phyloP scores from a whole-genome alignment of 2,797 vertebrate species.

The Coregonus ussuriensis region DNA sequence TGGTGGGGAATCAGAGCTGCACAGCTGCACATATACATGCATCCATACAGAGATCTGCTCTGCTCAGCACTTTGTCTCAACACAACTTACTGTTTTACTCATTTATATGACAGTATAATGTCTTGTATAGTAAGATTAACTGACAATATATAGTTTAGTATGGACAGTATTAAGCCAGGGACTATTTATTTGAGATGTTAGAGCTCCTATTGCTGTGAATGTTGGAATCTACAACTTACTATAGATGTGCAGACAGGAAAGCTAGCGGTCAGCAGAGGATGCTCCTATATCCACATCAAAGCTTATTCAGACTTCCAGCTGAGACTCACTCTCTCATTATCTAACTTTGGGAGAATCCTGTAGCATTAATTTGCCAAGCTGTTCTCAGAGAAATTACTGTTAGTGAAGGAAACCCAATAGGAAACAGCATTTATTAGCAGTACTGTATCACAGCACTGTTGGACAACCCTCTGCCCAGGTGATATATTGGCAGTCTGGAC shows the following conservation, averaged over 20 bases:
- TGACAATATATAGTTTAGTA: neutral
- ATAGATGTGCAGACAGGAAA: neutral
- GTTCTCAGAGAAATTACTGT: neutral
- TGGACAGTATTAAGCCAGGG: neutral
- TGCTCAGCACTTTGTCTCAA: conserved; percentile 19
- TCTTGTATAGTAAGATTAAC: neutral
- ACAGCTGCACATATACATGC: neutral
- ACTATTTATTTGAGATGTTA: neutral
- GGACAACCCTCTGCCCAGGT: conserved; percentile 29
- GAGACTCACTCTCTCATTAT: neutral
- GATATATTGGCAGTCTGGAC: conserved; percentile 57
- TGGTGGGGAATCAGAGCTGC: conserved; percentile 76
- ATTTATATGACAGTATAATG: neutral
- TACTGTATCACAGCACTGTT: neutral
- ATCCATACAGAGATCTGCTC: conserved; percentile 21
- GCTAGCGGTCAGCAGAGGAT: neutral
- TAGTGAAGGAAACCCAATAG: neutral
- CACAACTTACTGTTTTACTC: neutral
- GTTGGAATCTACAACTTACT: neutral
- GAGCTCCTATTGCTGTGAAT: neutral
- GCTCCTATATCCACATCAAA: neutral
- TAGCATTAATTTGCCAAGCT: neutral
- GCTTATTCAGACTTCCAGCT: neutral
- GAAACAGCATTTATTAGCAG: neutral
- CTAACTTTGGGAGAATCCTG: neutral